Percentiles rank a stretch among this genome's conserved stretches.
These are phyloP conservation scores for Grus americana DNA, from an alignment of 2,113 vertebrate species.

Conservation along the genomic window DNA sequence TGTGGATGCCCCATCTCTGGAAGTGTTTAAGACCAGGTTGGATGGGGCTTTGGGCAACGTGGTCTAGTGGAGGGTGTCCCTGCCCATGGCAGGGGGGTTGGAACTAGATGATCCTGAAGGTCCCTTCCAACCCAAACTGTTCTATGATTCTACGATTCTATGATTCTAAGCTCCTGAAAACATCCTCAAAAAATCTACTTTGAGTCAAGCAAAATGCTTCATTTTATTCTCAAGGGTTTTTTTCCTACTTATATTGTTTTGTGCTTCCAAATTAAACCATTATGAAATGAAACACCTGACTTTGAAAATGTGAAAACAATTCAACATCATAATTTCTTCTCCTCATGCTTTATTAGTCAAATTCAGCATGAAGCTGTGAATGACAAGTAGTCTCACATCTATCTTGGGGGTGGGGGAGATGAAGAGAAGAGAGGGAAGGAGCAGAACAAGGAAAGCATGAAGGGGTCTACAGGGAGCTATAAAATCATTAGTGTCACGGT, in stretches of 20 bases:
- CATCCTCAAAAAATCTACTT: not conserved
- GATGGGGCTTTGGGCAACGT: no score
- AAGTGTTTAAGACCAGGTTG: no score
- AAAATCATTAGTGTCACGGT: not conserved
- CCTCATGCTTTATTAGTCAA: slow-evolving; percentile 11
- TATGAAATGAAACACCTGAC: slow-evolving; percentile 8
- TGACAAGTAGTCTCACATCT: not conserved
- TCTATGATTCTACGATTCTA: no score
- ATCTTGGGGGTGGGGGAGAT: not conserved
- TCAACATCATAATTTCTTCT: not conserved
- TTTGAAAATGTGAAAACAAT: slow-evolving; percentile 17
- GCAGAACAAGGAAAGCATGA: not conserved
- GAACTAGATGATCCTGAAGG: no score
- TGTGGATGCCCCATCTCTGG: no score
- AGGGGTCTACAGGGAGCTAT: not conserved
- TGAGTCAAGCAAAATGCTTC: not conserved
- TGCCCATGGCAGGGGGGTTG: no score
- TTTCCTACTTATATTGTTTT: not conserved
- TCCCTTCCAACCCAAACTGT: no score
- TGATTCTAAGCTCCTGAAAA: not conserved
- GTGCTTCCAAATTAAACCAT: not conserved
- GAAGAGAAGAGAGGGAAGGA: not conserved
- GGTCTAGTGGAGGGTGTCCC: no score
- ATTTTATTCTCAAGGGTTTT: not conserved
- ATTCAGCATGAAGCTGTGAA: slow-evolving; percentile 12